phyloP scores from a whole-genome alignment of 2,797 vertebrate genomes.

The Sternotherus odoratus region DNA sequence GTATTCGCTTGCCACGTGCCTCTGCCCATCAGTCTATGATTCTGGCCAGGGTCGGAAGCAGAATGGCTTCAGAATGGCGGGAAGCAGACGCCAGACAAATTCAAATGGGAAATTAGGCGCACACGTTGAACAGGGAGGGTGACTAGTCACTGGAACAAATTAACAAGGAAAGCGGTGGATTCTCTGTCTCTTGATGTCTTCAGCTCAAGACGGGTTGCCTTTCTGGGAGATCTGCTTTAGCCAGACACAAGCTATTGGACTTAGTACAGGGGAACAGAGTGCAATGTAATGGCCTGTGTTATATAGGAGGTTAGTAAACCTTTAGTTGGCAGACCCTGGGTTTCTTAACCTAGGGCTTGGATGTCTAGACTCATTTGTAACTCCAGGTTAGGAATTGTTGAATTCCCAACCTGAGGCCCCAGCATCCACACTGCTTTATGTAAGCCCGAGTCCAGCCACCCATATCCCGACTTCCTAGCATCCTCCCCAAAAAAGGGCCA shows the following conservation, averaged over 20 bases:
- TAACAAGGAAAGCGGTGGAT: neutral
- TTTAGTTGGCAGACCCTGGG: neutral
- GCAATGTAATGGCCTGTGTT: neutral
- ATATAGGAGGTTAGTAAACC: neutral
- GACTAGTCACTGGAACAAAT: neutral
- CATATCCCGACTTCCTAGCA: neutral
- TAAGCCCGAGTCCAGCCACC: neutral
- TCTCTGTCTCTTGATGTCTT: neutral
- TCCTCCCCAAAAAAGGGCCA: neutral
- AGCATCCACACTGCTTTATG: neutral
- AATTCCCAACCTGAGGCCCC: neutral
- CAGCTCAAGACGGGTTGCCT: neutral
- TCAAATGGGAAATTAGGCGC: neutral
- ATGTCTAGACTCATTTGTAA: neutral
- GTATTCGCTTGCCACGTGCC: neutral
- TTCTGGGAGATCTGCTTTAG: constrained; percentile 19
- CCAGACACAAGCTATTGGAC: neutral
- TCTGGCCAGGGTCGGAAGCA: accelerated
- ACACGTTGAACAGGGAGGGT: accelerated
- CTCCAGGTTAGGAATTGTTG: neutral
- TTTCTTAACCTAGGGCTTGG: neutral
- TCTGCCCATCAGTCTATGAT: accelerated
- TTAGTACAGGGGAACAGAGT: neutral
- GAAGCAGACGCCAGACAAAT: neutral
- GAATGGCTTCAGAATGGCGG: accelerated